Evolutionary conservation across 2,113 vertebrate species (phyloP).

Genomic region (Cebus imitator): DNA sequence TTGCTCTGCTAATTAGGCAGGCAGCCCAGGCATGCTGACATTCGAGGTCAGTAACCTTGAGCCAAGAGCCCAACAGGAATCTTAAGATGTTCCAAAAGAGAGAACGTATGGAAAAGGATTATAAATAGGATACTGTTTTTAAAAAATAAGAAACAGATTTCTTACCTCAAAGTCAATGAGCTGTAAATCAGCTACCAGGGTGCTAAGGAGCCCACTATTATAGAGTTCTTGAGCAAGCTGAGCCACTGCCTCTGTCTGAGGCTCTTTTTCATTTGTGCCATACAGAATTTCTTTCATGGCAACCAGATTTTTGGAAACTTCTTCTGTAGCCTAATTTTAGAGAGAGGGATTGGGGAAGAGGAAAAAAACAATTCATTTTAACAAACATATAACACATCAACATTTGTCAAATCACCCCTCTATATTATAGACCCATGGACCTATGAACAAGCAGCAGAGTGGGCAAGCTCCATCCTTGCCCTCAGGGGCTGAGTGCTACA

Average conservation of each 20-base stretch:
- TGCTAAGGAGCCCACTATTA: constrained; percentile 95
- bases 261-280: constrained; percentile 95
- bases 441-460: neutral
- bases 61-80: neutral
- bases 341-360: neutral
- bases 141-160: neutral
- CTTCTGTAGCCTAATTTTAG: constrained; percentile 92
- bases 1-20: neutral
- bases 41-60: neutral
- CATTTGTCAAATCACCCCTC: neutral
- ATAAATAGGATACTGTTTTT: neutral
- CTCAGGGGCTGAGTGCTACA: neutral
- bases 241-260: constrained; percentile 94
- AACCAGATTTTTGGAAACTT: constrained; percentile 97
- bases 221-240: constrained; percentile 97
- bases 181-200: constrained; percentile 92
- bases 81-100: neutral
- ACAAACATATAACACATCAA: neutral
- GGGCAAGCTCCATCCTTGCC: neutral
- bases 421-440: neutral
- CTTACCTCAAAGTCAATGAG: constrained; percentile 97
- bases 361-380: constrained; percentile 43
- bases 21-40: neutral
- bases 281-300: constrained; percentile 98
- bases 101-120: neutral